Base-by-base conservation (phyloP, 1,140 invertebrate genomes). In the Aplysia californica region DNA sequence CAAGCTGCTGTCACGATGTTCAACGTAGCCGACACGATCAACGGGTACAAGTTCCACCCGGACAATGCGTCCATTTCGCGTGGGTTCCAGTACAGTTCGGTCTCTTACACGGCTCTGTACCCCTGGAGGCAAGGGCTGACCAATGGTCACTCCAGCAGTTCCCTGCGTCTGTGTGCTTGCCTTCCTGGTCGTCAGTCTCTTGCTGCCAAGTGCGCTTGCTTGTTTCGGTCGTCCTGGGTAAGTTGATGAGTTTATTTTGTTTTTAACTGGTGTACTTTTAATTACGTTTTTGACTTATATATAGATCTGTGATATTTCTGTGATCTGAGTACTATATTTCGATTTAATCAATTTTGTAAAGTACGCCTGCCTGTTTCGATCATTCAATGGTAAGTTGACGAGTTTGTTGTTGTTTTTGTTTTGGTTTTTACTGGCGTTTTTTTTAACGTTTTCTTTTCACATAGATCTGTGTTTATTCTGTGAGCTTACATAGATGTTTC, bases 101-200 rank as follows among this genome's bases (percentile, higher is more conserved):
- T 74, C 2, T 74, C 71, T 18, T 59, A 74, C 31, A 74, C 71
- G 18, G 71, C 71, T 21, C 38, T 74, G 35, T 29, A 64, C 36
- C 6, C 33, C 26, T 59, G 29, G 23, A 65, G 36, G 50, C 29
- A 36, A 39, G n/a, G 58, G 2, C 36, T 65, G 15, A 23, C 21
- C 2, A 70, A 55, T 55, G 67, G 67, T 15, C 2, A 35, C 18
- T 18, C 6, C 67, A 10, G 29, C 1, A 36, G 4, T 38, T 26
- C 35, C 20, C 2, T 1, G 5, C 2, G 2, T 18, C 26, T 26
- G n/a, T 2, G 23, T 3, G 4, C 3, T 18, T 67, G 65, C n/a
- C n/a, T 67, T 39, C 1, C 5, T 23, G 36, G 10, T 18, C 23
- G 65, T n/a, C 35, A 20, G 41, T 33, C n/a, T 2, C 41, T n/a